Evolutionary conservation across 2,888 invertebrate species (phyloP), one percentile per base, ranked within the genome.

Genomic region (Lasioglossum zephyrum): DNA sequence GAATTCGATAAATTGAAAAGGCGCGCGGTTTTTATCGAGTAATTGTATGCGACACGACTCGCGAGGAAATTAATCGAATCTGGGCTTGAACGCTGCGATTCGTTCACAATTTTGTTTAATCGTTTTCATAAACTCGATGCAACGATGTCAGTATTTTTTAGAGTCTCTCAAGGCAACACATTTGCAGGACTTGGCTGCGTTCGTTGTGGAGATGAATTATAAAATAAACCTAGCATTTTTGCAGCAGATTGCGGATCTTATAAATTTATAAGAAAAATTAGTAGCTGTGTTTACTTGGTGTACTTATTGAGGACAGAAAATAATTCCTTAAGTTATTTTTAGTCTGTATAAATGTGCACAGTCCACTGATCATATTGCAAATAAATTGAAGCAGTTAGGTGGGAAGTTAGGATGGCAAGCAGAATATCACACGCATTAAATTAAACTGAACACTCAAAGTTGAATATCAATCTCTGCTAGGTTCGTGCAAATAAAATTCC

Each of bases 1-100:
- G n/a, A 44, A 72, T 72, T 72, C 31, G 53, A 75, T 75, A 44
- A 44, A 75, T 75, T 60, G 44, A 73, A 73, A 18, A 26, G 44
- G 26, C 22, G 66, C 66, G 60, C 60, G 60, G 31, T 60, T 60
- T 60, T 60, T 60, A 26, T 26, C 13, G 16, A 16, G 26, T 60
- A 60, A 60, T 60, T 60, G 26, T 60, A 60, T 60, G 60, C 60
- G 26, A 60, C 60, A 60, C 60, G 16, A 31, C 60, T 60, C 16
- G 60, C 60, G 16, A 13, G 26, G 16, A 60, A 60, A 60, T 60
- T 60, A 60, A 60, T 60, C 60, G 60, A 13, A 60, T 60, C 1
- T 13, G 1, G 26, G 60, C 26, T 31, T 31, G 26, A 60, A 60
- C 60, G 26, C 26, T 26, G 60, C 13, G 60, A 1, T 60, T 60